phyloP scores from a whole-genome alignment of 1,140 invertebrate species.

The Lasioglossum baleicum region DNA sequence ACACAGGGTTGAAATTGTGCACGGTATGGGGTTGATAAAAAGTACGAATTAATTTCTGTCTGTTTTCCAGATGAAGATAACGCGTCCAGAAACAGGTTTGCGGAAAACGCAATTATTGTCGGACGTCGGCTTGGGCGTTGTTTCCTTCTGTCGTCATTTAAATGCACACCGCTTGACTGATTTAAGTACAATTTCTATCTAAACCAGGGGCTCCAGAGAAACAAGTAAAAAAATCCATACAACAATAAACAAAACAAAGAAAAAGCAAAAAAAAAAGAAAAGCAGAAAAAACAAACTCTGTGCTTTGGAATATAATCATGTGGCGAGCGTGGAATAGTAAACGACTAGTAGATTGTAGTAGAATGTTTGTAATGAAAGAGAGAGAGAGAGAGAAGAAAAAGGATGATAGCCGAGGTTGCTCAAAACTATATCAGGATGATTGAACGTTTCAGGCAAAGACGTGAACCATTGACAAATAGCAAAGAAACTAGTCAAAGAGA shows the following conservation, averaged over 20 bases:
- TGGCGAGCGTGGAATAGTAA: constrained; percentile 63
- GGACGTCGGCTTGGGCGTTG: constrained; percentile 56
- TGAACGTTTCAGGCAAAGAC: background rate
- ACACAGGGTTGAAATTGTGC: no score
- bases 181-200: constrained; percentile 64
- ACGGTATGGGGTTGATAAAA: no score
- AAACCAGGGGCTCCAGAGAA: constrained; percentile 28
- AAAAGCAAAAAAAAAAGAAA: background rate
- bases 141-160: constrained; percentile 64
- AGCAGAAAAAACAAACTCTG: constrained; percentile 25
- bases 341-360: constrained; percentile 31
- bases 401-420: constrained; percentile 14
- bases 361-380: constrained; percentile 13
- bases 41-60: background rate
- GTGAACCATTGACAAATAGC: background rate
- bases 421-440: constrained; percentile 20
- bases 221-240: constrained; percentile 19
- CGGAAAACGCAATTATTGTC: constrained; percentile 50
- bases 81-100: constrained; percentile 14
- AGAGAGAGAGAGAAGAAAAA: background rate
- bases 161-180: constrained; percentile 67
- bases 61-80: constrained; percentile 61
- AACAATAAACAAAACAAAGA: background rate
- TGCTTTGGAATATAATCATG: constrained; percentile 58
- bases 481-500: constrained; percentile 1